Evolutionary conservation across 2,888 invertebrate genomes (phyloP), one percentile per base, ranked within the genome.

Genomic region (Xestia xanthographa): DNA sequence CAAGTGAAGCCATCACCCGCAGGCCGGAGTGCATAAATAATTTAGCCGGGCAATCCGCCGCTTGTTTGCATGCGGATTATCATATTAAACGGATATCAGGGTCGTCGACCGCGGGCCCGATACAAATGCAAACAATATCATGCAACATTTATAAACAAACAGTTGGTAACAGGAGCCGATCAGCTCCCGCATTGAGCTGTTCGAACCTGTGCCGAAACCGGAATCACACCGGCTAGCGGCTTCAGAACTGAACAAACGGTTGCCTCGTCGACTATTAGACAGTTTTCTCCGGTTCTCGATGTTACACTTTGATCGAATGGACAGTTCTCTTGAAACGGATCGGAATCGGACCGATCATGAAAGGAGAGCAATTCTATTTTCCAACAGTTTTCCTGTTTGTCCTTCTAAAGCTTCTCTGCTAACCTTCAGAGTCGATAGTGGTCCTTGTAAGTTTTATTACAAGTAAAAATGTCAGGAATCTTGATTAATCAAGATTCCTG

Each of bases 11-110:
- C 93, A 93, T 95, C 95, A 94, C 90, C 92, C 94, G 88, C 93
- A 93, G 94, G 92, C 87, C 92, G 93, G 95, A 94, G 93, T 95
- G 95, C 95, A 96, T 96, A 96, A 96, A 95, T 96, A 95, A 96
- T 96, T 95, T 94, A 93, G 93, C 92, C 93, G 92, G 94, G 93
- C 95, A 94, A 96, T 95, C 95, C 95, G 92, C 91, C 94, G 94
- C 91, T 94, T 95, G 95, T 95, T 96, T 96, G 96, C 96, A 96
- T 95, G 93, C 91, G 94, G 95, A 96, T 96, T 96, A 96, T 96
- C 96, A 96, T 96, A 96, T 96, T 96, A 96, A 96, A 95, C 95
- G 95, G 95, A 95, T 96, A 95, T 95, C 95, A 94, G 94, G 93
- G 93, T 92, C 93, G 91, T 86, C 92, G 93, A 91, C 92, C 92